Evolutionary conservation across 2,113 vertebrate genomes (phyloP), one percentile per base, ranked within the genome.

Genomic region (Pomatorhinus ruficollis): DNA sequence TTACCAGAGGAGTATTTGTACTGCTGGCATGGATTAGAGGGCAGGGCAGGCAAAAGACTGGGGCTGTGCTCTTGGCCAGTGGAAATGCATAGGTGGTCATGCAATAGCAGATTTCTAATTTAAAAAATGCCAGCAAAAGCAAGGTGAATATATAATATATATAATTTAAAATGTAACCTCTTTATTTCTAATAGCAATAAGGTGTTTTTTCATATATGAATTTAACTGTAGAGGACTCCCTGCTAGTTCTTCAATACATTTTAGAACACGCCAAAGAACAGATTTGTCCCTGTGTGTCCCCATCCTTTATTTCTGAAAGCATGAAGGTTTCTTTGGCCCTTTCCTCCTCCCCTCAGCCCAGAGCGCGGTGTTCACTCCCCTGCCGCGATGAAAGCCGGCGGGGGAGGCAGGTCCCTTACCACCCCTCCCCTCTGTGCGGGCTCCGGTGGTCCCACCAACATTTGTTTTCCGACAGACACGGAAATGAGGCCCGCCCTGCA

Each of bases 381-480:
- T 4, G 3, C 9, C 5, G 52, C 1, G 1, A 15, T 0, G 18
- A 21, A 30, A 39, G 21, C 27, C 28, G 5, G 4, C 11, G 2
- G 21, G 4, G 8, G 2, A 6, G 6, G 23, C 31, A 4, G 31
- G 7, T 14, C 12, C 25, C 44, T n/a, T 15, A 39, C 11, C 8
- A 2, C 2, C 12, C 12, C 1, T 35, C 0, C 45, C 3, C 4
- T 23, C 14, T 1, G 28, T 4, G 35, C 8, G 3, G 11, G n/a
- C 11, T 5, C 30, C 1, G 13, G 11, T 1, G 53, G 23, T 2
- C 3, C 23, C 28, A 24, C 25, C 6, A 15, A 5, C n/a, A 39
- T 64, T n/a, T n/a, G 6, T 54, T 54, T 37, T 3, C 22, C 12
- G 16, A 18, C 18, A 6, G 3, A 1, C 19, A 9, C 4, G 6